These are phyloP conservation scores for Linnaemya tessellans DNA, from an alignment of 2,888 invertebrate genomes.

Conservation along the genomic window DNA sequence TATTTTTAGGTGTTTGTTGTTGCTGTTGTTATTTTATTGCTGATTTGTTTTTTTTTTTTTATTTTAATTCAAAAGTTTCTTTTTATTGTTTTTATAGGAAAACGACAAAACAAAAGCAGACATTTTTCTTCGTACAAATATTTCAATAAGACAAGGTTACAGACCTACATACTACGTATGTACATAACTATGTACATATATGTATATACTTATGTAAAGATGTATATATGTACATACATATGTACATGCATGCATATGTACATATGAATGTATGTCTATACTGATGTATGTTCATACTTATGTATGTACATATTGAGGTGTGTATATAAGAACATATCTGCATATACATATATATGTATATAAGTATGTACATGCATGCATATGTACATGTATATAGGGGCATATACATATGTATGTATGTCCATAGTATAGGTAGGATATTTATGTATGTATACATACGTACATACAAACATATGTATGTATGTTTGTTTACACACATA, in stretches of 20 bases:
- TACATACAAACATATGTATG: too few relatives aligned
- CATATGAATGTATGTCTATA: neutral
- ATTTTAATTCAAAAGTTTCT: constrained; percentile 42
- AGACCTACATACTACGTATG: neutral
- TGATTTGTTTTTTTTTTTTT: constrained; percentile 49
- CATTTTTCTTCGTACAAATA: neutral
- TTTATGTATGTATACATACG: too few relatives aligned
- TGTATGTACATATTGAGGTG: neutral
- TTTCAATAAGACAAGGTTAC: constrained; percentile 31
- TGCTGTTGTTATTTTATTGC: constrained; percentile 53
- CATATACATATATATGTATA: neutral
- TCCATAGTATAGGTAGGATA: neutral
- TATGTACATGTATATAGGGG: neutral
- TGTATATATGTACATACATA: neutral
- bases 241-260: neutral
- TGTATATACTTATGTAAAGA: neutral
- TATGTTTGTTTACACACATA: too few relatives aligned
- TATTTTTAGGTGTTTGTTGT: constrained; percentile 65
- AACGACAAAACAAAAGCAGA: constrained; percentile 28
- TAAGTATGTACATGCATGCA: neutral
- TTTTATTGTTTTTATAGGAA: constrained; percentile 6
- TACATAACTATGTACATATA: too few relatives aligned
- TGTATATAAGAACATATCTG: neutral
- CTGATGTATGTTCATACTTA: neutral
- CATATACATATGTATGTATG: neutral